Conservation (phyloP, 2,797 vertebrate species). For the Zenarchopterus dispar region DNA sequence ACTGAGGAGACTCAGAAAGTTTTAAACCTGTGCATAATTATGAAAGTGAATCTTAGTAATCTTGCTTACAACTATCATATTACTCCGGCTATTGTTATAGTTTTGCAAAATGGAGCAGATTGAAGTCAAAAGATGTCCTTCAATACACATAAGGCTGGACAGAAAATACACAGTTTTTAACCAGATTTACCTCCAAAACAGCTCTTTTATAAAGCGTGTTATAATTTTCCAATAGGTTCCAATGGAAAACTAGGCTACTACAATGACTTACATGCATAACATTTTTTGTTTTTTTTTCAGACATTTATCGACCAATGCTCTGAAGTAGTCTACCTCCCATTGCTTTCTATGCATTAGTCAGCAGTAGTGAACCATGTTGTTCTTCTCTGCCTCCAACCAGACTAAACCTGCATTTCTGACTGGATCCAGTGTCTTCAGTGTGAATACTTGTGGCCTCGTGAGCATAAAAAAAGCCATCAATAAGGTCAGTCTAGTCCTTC, state of each 20-base stretch:
- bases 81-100: conserved; percentile 33
- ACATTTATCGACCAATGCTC: conserved; percentile 38
- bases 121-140: conserved; percentile 44
- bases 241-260: conserved; percentile 51
- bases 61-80: conserved; percentile 24
- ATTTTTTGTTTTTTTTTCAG: conserved; percentile 53
- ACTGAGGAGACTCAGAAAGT: conserved; percentile 36
- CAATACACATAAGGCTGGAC: conserved; percentile 56
- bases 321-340: conserved; percentile 45
- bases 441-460: conserved; percentile 38
- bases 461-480: conserved; percentile 47
- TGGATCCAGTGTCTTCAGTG: conserved; percentile 54
- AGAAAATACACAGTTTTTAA: conserved; percentile 41
- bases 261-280: conserved; percentile 64
- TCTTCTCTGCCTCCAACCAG: conserved; percentile 30
- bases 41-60: conserved; percentile 25
- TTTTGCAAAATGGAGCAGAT: conserved; percentile 47
- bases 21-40: conserved; percentile 49
- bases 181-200: conserved; percentile 55
- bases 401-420: conserved; percentile 43
- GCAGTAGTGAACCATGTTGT: conserved; percentile 57
- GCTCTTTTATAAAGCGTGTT: conserved; percentile 56
- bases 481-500: conserved; percentile 68
- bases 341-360: conserved; percentile 33
- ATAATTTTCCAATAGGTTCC: conserved; percentile 44